Evolutionary conservation across 2,113 vertebrate species (phyloP).

Genomic region (Pomatostomus ruficeps): DNA sequence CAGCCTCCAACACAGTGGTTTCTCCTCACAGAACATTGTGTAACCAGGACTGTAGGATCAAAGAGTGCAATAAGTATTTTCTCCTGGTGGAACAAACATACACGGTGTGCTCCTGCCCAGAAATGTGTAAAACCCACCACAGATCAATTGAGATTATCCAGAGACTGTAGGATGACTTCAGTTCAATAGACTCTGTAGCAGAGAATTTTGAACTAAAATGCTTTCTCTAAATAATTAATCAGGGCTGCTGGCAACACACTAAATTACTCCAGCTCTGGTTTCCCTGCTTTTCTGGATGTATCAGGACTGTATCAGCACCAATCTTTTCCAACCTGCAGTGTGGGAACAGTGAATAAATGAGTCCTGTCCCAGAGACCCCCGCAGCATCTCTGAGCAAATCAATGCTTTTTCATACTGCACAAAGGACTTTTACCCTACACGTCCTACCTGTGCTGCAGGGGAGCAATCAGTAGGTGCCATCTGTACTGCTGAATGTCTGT

Average conservation of each 20-base stretch:
- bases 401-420: not conserved
- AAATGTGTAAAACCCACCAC: not conserved
- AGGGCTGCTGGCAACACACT: not conserved
- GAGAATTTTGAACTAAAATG: not conserved
- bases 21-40: not conserved
- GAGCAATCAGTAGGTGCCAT: not conserved
- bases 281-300: not conserved
- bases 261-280: conserved; percentile 11
- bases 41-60: not conserved
- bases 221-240: conserved; percentile 57
- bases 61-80: not conserved
- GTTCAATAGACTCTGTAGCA: not conserved
- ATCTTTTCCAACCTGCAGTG: not conserved
- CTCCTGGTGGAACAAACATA: not conserved
- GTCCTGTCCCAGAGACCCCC: not conserved
- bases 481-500: not conserved
- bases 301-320: not conserved
- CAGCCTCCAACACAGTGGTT: not conserved
- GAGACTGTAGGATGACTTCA: not conserved
- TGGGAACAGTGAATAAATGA: not conserved
- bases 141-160: conserved; percentile 21
- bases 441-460: not conserved
- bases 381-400: not conserved
- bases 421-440: not conserved
- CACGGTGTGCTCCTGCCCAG: not conserved